A percentile compares a stretch with the other conserved stretches of the same genome.
Evolutionary conservation across 2,888 invertebrate species (phyloP).

Genomic region (Nymphalis urticae): DNA sequence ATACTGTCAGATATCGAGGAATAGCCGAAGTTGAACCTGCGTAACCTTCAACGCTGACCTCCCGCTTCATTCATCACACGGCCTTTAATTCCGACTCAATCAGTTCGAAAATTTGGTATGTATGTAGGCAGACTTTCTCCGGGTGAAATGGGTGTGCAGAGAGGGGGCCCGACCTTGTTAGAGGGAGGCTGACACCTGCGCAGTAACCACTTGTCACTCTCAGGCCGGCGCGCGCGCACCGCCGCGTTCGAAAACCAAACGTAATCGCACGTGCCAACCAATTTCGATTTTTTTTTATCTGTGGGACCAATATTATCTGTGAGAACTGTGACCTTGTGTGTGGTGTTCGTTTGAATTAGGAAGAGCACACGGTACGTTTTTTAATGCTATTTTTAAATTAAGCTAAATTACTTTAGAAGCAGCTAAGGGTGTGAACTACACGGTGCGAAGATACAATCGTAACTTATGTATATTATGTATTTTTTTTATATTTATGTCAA

Average conservation of each 20-base stretch:
- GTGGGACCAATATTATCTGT: slow-evolving; percentile 54
- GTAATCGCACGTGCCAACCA: slow-evolving; percentile 58
- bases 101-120: slow-evolving; percentile 80
- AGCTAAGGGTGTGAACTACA: not conserved
- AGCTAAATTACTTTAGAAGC: not conserved
- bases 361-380: slow-evolving; percentile 57
- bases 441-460: not conserved
- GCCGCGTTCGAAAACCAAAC: slow-evolving; percentile 59
- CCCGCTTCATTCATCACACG: slow-evolving; percentile 48
- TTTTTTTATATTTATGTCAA: not conserved
- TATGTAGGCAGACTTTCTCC: slow-evolving; percentile 81
- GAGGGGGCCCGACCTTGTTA: slow-evolving; percentile 76
- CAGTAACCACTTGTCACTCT: slow-evolving; percentile 74
- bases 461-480: not conserved
- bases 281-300: slow-evolving; percentile 49
- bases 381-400: slow-evolving; percentile 7
- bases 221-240: slow-evolving; percentile 69
- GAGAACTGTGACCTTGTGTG: slow-evolving; percentile 68
- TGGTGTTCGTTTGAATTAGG: slow-evolving; percentile 48
- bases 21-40: slow-evolving; percentile 33
- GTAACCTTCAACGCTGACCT: slow-evolving; percentile 48
- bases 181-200: slow-evolving; percentile 79
- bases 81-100: slow-evolving; percentile 64
- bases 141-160: slow-evolving; percentile 68
- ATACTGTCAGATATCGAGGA: slow-evolving; percentile 21